Evolutionary conservation across 2,797 vertebrate genomes (phyloP), one percentile per base, ranked within the genome.

Genomic region (Cyprinodon diabolis): DNA sequence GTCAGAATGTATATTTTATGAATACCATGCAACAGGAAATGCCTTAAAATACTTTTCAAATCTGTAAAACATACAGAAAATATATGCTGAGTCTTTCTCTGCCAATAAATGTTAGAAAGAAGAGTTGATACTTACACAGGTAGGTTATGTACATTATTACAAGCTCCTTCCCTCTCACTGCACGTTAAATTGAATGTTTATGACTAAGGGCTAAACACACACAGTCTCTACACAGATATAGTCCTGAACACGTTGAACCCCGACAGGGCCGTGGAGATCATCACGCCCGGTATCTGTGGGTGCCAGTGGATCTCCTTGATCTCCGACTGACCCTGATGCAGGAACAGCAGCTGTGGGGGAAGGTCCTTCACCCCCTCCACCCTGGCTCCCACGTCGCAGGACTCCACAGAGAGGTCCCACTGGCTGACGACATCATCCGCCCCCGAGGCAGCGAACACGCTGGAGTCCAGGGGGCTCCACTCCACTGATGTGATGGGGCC

Each of bases 281-380:
- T 86, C 11, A 96, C 84, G 0, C 97, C 97, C 0, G 96, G 93
- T n/a, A 96, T 88, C 90, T 98, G 97, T 0, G 96, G 95, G 77
- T 98, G 97, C 97, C 97, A 98, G 91, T 97, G 97, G 71, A 98
- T 86, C 90, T 98, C 97, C 88, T 98, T 98, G 76, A 97, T 93
- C 87, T 98, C 97, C 0, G 92, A 94, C 91, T 98, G 97, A 0
- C 97, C 97, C 93, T 98, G 97, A 91, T 98, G 97, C 75, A 97
- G 93, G 66, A 98, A 98, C 0, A 98, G 92, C 13, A 98, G 94
- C 86, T 98, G 97, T 2, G 97, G 96, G 0, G 97, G 97, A 4
- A 98, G 93, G 76, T 96, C 92, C 30, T 90, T 94, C 25, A 95
- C 76, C 1, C 79, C 91, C 45, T 90, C 93, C 0, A 91, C 91